Evolutionary conservation across 2,888 invertebrate species (phyloP), one percentile per base, ranked within the genome.

Genomic region (Cyaniris semiargus): DNA sequence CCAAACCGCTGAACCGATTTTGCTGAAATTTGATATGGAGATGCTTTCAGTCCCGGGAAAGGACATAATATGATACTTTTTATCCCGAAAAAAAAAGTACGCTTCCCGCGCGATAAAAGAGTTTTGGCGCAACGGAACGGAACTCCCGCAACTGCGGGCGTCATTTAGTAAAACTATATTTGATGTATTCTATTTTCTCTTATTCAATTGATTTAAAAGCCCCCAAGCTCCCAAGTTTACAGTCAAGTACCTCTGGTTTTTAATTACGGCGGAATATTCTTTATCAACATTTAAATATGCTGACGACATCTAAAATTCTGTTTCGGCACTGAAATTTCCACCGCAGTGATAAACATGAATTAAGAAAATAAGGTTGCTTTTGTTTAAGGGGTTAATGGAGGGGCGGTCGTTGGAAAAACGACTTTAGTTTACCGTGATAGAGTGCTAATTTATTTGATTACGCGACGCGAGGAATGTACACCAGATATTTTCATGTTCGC

Each of bases 281-380:
- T 27, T 66, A 66, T 31, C 15, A 66, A 66, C 66, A 66, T 66
- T 66, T 66, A 66, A 66, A 66, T 27, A 66, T 66, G 66, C 66
- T 66, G 66, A 66, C 66, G 66, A 66, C 66, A 66, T 66, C 31
- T 66, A 66, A 66, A 66, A 66, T 66, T 66, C 66, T 66, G 27
- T 66, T 66, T 66, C 66, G 66, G 66, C 66, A 31, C 27, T 66
- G 66, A 66, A 66, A 66, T 66, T 66, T 31, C 66, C 66, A 66
- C 66, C 66, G 66, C 66, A 66, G 66, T 66, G 66, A 66, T 66
- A 66, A 66, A 66, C 66, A 66, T 66, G 66, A 66, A 66, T 27
- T 66, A 66, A 66, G 66, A 66, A 66, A 66, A 66, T 66, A 66
- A 66, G 66, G 66, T 27, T 27, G 27, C 15, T 66, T 66, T 66